Percentiles rank a stretch among this genome's conserved stretches.
Evolutionary conservation across 2,113 vertebrate genomes (phyloP).

Genomic region (Phoxinus phoxinus): DNA sequence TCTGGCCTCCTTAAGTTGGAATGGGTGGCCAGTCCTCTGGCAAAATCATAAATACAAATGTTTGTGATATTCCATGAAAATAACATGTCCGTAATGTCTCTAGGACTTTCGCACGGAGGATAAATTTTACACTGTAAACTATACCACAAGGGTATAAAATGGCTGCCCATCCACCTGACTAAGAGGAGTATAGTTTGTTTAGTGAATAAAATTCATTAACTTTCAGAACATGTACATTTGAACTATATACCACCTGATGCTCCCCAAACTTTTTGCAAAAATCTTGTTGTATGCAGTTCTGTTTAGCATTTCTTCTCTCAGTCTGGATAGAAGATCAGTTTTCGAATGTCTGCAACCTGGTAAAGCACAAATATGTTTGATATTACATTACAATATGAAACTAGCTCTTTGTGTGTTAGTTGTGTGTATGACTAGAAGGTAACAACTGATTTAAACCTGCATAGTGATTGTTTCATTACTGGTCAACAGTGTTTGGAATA

Average conservation of each 20-base stretch:
- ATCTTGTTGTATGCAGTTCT: neutral
- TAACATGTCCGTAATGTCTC: neutral
- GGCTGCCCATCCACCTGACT: neutral
- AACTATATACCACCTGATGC: neutral
- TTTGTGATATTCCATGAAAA: neutral
- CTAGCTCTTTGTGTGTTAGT: too few relatives aligned
- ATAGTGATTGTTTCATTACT: too few relatives aligned
- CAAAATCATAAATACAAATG: neutral
- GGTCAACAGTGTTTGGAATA: too few relatives aligned
- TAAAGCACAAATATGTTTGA: neutral
- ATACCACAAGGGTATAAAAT: neutral
- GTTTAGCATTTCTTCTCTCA: neutral
- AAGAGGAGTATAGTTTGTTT: neutral
- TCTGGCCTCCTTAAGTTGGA: neutral
- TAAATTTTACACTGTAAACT: neutral
- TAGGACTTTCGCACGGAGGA: neutral
- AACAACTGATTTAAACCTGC: neutral
- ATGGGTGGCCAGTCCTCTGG: conserved; percentile 4
- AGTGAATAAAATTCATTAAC: neutral
- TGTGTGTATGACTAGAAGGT: neutral
- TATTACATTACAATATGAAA: neutral
- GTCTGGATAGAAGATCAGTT: neutral
- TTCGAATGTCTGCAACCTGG: neutral
- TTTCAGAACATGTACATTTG: neutral
- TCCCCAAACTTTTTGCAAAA: neutral